phyloP scores from a whole-genome alignment of 2,888 invertebrate genomes.

The Chrysotoxum bicinctum region DNA sequence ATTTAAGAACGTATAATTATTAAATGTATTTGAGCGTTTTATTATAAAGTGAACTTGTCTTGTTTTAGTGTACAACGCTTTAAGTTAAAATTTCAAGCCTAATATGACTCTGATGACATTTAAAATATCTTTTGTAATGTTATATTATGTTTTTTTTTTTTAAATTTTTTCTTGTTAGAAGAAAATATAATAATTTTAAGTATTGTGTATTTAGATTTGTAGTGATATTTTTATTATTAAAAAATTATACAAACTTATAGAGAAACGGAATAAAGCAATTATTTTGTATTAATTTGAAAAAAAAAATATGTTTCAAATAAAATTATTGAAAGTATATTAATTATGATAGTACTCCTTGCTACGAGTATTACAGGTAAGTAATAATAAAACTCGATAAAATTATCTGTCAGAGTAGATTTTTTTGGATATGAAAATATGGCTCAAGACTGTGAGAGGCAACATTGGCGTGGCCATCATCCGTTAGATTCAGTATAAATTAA shows the following conservation, averaged over 20 bases:
- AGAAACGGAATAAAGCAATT: conserved; percentile 65
- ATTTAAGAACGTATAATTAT: not conserved
- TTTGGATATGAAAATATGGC: no score
- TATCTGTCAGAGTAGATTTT: no score
- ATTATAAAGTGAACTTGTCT: not conserved
- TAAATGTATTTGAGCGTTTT: not conserved
- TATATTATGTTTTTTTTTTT: conserved; percentile 25
- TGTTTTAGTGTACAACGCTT: conserved; percentile 32
- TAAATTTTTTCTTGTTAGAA: conserved; percentile 13
- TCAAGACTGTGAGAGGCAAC: no score
- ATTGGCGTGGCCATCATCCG: no score
- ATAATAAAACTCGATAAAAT: no score
- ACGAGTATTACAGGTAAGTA: no score
- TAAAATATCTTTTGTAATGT: not conserved
- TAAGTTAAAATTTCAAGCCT: not conserved
- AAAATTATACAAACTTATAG: conserved; percentile 67
- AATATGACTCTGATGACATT: not conserved
- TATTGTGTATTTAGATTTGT: conserved; percentile 55
- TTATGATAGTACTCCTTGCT: no score
- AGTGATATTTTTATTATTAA: conserved; percentile 63
- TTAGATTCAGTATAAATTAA: no score
- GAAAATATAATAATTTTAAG: conserved; percentile 6
- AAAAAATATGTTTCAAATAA: not conserved
- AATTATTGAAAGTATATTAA: not conserved
- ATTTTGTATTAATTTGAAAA: conserved; percentile 68